Evolutionary conservation across 1,140 invertebrate species (phyloP), one percentile per base, ranked within the genome.

Genomic region (Thaumetopoea pityocampa): DNA sequence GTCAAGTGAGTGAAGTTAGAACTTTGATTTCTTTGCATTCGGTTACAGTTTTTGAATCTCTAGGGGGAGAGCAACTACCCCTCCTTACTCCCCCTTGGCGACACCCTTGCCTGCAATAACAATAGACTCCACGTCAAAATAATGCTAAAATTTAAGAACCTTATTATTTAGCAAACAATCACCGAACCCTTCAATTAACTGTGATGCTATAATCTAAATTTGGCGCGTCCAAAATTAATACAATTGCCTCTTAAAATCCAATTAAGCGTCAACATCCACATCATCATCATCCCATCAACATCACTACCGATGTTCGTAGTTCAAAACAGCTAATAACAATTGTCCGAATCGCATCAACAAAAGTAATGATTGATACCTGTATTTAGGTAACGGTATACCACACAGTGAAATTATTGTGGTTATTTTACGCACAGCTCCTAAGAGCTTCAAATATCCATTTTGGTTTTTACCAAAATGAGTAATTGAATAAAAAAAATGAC

Each of bases 321-420:
- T 40, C 36, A 36, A 26, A 47, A 24, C 26, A 49, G 45, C 34
- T 58, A 58, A 60, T 67, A 58, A 56, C 52, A 52, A 57, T 60
- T 45, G 49, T 51, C 49, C 50, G 47, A 53, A 57, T 48, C 52
- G 16, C 38, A 41, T 18, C 38, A 34, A 34, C 36, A 35, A 45
- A 56, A 47, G 62, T 62, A 56, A 57, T 56, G 63, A 62, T 66
- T 66, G 49, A 66, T 62, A 59, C 45, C 40, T 49, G 42, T 57
- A 57, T 51, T 57, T 60, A 53, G 47, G 29, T 60, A 65, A 60
- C 50, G 56, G 61, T 54, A 49, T 35, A 53, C 41, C 47, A 51
- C 41, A 42, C 24, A 51, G 28, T 47, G 42, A 61, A 55, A 45
- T 48, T 51, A 46, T 36, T 34, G 12, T 42, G n/a, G n/a, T 36